A percentile compares a stretch with the other conserved stretches of the same genome.
phyloP scores from a whole-genome alignment of 2,113 vertebrate genomes.

The Leucosticte australis region DNA sequence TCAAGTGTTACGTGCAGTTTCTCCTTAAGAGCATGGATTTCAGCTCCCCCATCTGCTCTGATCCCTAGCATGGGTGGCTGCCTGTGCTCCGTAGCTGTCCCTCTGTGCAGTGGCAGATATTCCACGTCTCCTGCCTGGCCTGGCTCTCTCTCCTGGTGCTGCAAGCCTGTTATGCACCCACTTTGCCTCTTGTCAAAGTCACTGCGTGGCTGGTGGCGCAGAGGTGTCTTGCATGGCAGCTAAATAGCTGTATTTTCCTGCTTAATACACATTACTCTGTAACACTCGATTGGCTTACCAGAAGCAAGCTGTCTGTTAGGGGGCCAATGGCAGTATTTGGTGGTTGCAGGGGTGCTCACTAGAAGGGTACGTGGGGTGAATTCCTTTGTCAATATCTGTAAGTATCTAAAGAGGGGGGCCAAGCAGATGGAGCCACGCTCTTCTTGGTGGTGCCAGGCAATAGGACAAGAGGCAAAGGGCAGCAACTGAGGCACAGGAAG shows the following conservation, averaged over 20 bases:
- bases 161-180: rapidly evolving
- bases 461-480: not conserved
- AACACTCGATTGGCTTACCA: rapidly evolving
- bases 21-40: not conserved
- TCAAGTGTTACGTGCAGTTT: not conserved
- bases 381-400: not conserved
- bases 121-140: not conserved
- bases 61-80: not conserved
- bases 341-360: rapidly evolving
- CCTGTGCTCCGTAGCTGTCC: not conserved
- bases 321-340: rapidly evolving
- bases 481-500: not conserved
- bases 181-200: not conserved
- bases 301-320: not conserved
- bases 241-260: not conserved
- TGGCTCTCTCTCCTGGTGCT: not conserved
- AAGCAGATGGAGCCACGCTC: not conserved
- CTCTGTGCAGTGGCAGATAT: not conserved
- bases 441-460: not conserved
- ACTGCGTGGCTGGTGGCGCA: not conserved
- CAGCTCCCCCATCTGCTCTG: not conserved
- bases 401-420: rapidly evolving
- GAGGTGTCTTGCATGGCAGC: rapidly evolving
- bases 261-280: rapidly evolving
- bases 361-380: rapidly evolving